Conservation (phyloP, 2,797 vertebrate genomes). For the Oophaga sylvatica region DNA sequence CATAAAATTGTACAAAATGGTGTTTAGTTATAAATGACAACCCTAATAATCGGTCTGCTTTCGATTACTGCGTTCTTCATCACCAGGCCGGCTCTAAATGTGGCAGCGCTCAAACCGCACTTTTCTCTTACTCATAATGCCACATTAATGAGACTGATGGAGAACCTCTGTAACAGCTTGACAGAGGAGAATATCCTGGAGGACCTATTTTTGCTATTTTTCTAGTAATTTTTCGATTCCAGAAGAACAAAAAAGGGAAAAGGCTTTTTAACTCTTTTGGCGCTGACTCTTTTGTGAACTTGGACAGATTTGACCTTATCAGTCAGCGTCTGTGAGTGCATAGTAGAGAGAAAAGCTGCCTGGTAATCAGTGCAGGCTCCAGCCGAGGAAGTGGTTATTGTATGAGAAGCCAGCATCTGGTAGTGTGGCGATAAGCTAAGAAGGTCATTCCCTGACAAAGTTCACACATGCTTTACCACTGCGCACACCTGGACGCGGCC, state of each 20-base stretch:
- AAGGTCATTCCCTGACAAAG: conserved; percentile 38
- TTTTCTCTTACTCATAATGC: not conserved
- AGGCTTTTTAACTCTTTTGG: not conserved
- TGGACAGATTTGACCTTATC: conserved; percentile 15
- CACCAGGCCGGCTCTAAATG: not conserved
- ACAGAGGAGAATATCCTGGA: not conserved
- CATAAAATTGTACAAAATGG: not conserved
- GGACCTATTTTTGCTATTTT: not conserved
- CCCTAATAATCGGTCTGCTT: not conserved
- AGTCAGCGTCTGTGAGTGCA: conserved; percentile 4
- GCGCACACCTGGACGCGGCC: conserved; percentile 11
- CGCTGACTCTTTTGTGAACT: not conserved
- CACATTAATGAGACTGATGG: not conserved
- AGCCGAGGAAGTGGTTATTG: conserved; percentile 35
- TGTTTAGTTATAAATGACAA: not conserved
- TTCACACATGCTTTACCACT: conserved; percentile 27
- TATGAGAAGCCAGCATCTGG: conserved; percentile 44
- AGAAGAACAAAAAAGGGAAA: not conserved
- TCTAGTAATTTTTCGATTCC: not conserved
- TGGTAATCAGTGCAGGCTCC: conserved; percentile 26
- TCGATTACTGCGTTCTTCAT: not conserved
- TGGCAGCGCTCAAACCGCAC: not conserved
- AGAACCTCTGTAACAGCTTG: conserved; percentile 15
- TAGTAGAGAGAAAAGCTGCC: not conserved
- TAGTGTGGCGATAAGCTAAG: conserved; percentile 25